Evolutionary conservation across 2,797 vertebrate genomes (phyloP), one percentile per base, ranked within the genome.

Genomic region (Macrochelys suwanniensis): DNA sequence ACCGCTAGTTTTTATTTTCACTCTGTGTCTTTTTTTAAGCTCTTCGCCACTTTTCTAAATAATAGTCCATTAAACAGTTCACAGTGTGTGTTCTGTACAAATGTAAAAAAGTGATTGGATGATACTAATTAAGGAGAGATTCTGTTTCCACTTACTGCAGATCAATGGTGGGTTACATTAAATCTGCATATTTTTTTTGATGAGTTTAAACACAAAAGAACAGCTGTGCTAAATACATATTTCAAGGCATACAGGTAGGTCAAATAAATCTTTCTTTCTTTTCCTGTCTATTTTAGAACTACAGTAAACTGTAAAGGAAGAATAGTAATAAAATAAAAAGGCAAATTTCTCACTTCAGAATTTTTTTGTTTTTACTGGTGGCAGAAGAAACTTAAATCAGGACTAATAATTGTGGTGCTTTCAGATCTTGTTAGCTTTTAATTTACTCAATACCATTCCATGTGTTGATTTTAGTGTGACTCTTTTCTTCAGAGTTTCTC

Each of bases 111-210:
- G 98, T 97, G 98, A 98, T 98, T 98, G 98, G 97, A 98, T 98
- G 98, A 98, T 98, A 98, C 98, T 99, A 99, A 99, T 99, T 99
- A 99, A 99, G 98, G 97, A 96, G 97, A 98, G 98, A 98, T 98
- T 98, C 98, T 98, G 97, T 98, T 98, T 98, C 98, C 97, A 98
- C 98, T 99, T 98, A 98, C 97, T 97, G 98, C 97, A 98, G 98
- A 98, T 98, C 98, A 98, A 97, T 98, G 98, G 97, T 98, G 97
- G 98, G 98, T 98, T 98, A 98, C 98, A 98, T 98, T 98, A 98
- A 98, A 98, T 97, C 98, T 93, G 92, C 92, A 92, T 98, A 97
- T 97, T 97, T 93, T 96, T 97, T 97, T 93, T 96, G 97, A 98
- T 98, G 98, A 97, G 97, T 97, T 98, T 98, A 97, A 97, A 97